phyloP scores from a whole-genome alignment of 2,888 invertebrate genomes.

The Dendrolimus houi region DNA sequence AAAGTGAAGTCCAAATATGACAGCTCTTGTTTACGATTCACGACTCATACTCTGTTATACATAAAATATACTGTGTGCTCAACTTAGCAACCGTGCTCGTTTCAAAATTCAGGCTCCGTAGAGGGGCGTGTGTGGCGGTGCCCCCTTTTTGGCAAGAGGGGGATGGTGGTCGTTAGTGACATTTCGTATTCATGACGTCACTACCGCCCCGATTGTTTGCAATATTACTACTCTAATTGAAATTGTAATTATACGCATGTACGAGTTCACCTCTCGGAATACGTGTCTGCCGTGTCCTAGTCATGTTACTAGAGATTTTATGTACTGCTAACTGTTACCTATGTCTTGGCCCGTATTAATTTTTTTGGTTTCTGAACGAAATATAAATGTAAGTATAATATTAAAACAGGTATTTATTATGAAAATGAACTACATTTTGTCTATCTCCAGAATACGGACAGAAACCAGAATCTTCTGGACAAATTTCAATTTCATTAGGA shows the following conservation, averaged over 20 bases:
- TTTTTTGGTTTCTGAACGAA: too few relatives aligned
- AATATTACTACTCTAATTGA: constrained; percentile 75
- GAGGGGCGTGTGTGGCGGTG: constrained; percentile 12
- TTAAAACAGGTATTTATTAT: too few relatives aligned
- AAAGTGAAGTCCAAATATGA: too few relatives aligned
- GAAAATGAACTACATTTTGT: too few relatives aligned
- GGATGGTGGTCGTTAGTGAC: constrained; percentile 66
- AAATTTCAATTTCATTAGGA: too few relatives aligned
- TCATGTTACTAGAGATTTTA: background rate
- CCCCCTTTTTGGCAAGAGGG: constrained; percentile 8
- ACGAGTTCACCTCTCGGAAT: constrained; percentile 8
- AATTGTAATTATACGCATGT: constrained; percentile 69
- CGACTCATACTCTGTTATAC: background rate
- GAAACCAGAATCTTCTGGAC: too few relatives aligned
- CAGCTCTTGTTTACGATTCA: background rate
- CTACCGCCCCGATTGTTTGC: constrained; percentile 72
- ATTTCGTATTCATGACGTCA: constrained; percentile 75
- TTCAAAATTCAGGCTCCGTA: constrained; percentile 66
- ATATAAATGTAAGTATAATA: too few relatives aligned
- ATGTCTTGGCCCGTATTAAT: too few relatives aligned
- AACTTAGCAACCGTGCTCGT: constrained; percentile 41
- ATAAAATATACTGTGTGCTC: constrained; percentile 19
- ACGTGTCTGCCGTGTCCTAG: background rate
- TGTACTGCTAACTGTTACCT: too few relatives aligned
- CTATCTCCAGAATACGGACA: too few relatives aligned